Evolutionary conservation across 2,113 vertebrate species (phyloP).

Genomic region (Malaclemys terrapin): DNA sequence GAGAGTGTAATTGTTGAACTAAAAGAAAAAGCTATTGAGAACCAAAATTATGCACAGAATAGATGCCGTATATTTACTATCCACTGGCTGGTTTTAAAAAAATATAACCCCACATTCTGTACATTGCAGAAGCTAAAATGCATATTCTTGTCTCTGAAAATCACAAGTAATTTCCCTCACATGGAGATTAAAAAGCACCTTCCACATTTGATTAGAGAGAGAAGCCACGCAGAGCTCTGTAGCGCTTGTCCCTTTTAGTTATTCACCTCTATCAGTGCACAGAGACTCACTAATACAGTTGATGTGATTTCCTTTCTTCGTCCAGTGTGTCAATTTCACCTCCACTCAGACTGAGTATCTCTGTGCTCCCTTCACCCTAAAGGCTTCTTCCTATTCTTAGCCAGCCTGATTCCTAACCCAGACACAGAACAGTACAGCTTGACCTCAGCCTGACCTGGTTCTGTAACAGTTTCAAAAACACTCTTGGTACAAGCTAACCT

Average conservation of each 20-base stretch:
- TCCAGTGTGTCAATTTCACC: neutral
- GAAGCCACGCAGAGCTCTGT: neutral
- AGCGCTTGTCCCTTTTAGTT: neutral
- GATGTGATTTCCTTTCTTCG: neutral
- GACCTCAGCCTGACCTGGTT: neutral
- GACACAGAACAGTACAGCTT: neutral
- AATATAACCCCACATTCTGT: neutral
- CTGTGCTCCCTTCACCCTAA: fast-evolving
- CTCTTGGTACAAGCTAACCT: neutral
- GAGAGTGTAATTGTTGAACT: neutral
- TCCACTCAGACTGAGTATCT: neutral
- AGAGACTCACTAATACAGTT: neutral
- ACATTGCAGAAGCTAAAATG: neutral
- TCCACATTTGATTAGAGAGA: neutral
- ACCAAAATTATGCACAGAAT: neutral
- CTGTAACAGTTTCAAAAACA: neutral
- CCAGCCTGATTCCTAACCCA: fast-evolving
- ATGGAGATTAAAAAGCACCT: neutral
- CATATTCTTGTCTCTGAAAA: neutral
- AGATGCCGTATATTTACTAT: neutral
- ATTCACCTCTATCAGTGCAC: fast-evolving
- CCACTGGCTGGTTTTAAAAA: neutral
- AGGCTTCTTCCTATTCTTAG: fast-evolving
- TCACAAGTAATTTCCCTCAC: neutral
- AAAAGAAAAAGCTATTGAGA: neutral